Base-by-base conservation (phyloP, 2,113 vertebrate species). In the Camelus bactrianus region DNA sequence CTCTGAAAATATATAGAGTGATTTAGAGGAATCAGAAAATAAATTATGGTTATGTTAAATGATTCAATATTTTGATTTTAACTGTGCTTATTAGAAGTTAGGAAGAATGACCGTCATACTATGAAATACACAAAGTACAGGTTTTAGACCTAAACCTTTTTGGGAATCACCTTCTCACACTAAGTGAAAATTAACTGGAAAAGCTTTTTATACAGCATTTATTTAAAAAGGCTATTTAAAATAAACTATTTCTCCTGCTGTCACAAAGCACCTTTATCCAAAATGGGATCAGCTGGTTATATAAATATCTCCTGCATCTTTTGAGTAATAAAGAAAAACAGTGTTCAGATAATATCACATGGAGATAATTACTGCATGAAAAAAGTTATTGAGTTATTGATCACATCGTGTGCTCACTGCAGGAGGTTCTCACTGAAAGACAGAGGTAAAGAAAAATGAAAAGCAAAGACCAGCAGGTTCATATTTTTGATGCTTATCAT, bases 351-450 rank as follows among this genome's bases (percentile, higher is more conserved):
- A 99, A 99, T 99, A 99, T 98, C 99, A 98, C 98, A 98, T 95
- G 96, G 98, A 99, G 99, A 99, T 99, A 99, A 99, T 99, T 99
- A 98, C 98, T 97, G 98, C 98, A 99, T 99, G 99, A 99, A 99
- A 99, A 99, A 99, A 99, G 99, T 99, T 99, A 99, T 99, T 99
- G 99, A 99, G 99, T 99, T 99, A 99, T 99, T 99, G 99, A 99
- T 99, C 98, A 98, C 98, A 98, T 98, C 48, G 98, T 98, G 98
- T 97, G 98, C 98, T 98, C 99, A 96, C 99, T 97, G 99, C 98
- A 97, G 99, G 99, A 99, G 98, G 98, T 97, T 98, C 98, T 99
- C 98, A 98, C 97, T 98, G 98, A 98, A 98, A 98, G 98, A 98
- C 60, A 98, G 98, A 98, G 98, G 98, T 98, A 99, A 98, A 98